Percentiles rank a stretch among this genome's conserved stretches.
Conservation (phyloP, 2,113 vertebrate species). For the Urocitellus parryii region DNA sequence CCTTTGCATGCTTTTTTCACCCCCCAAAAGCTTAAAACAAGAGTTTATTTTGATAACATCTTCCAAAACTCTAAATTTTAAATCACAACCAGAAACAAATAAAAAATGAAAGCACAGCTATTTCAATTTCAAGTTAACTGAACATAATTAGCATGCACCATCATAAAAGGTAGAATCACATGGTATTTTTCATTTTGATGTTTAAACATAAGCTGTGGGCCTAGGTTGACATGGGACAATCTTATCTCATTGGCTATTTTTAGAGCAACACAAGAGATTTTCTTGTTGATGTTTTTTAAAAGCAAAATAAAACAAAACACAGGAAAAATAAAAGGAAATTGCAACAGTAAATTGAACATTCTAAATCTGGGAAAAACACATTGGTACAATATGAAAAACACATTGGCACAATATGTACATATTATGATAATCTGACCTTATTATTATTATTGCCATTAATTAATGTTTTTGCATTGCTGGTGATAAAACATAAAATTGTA, state of each 20-base stretch:
- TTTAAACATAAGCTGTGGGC: constrained; percentile 38
- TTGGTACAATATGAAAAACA: neutral
- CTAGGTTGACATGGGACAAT: neutral
- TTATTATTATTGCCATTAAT: neutral
- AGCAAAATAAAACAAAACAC: neutral
- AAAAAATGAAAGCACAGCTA: neutral
- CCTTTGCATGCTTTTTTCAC: neutral
- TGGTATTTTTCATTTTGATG: neutral
- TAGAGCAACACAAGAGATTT: constrained; percentile 44
- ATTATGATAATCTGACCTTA: neutral
- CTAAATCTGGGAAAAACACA: neutral
- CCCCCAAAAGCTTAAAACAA: neutral
- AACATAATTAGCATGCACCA: neutral
- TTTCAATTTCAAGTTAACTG: neutral
- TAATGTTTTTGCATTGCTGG: neutral
- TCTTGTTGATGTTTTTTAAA: neutral
- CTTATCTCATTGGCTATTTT: neutral
- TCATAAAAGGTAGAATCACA: neutral
- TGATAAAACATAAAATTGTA: neutral
- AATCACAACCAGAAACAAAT: neutral
- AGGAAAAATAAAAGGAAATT: neutral
- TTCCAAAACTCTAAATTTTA: neutral
- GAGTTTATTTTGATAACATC: neutral
- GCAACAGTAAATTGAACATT: neutral
- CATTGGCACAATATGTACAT: neutral